Conservation (phyloP, 1,140 invertebrate genomes). For the Sitophilus oryzae region DNA sequence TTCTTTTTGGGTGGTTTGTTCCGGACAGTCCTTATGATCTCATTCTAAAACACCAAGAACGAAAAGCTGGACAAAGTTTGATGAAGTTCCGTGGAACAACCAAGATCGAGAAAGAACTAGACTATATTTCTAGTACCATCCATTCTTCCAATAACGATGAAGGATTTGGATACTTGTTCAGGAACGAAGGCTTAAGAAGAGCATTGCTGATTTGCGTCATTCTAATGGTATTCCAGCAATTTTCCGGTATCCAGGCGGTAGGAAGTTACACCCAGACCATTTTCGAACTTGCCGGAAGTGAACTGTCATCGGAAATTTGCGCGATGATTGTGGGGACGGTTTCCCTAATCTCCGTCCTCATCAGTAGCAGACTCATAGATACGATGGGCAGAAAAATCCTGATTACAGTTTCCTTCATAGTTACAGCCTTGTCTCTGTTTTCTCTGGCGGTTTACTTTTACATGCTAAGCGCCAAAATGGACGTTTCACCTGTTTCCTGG, state of each 20-base stretch:
- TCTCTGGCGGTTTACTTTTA: conserved; percentile 24
- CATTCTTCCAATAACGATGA: conserved; percentile 31
- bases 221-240: conserved; percentile 65
- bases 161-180: conserved; percentile 51
- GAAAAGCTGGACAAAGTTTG: conserved; percentile 21
- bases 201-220: conserved; percentile 62
- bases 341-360: conserved; percentile 11
- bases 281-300: conserved; percentile 56
- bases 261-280: conserved; percentile 71
- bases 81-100: conserved; percentile 18
- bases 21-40: conserved; percentile 69
- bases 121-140: conserved; percentile 47
- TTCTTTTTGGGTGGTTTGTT: conserved; percentile 44
- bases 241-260: conserved; percentile 74
- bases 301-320: conserved; percentile 41
- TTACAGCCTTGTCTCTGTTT: conserved; percentile 46
- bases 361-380: conserved; percentile 20
- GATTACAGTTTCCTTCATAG: conserved; percentile 60
- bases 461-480: conserved; percentile 4
- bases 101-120: conserved; percentile 55
- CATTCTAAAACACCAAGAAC: conserved; percentile 7
- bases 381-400: conserved; percentile 61
- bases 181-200: conserved; percentile 50
- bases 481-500: conserved; percentile 25
- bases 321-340: conserved; percentile 18